Percentiles rank a stretch among this genome's conserved stretches.
Conservation (phyloP, 2,888 invertebrate genomes). For the Eudiplozoon nipponicum region DNA sequence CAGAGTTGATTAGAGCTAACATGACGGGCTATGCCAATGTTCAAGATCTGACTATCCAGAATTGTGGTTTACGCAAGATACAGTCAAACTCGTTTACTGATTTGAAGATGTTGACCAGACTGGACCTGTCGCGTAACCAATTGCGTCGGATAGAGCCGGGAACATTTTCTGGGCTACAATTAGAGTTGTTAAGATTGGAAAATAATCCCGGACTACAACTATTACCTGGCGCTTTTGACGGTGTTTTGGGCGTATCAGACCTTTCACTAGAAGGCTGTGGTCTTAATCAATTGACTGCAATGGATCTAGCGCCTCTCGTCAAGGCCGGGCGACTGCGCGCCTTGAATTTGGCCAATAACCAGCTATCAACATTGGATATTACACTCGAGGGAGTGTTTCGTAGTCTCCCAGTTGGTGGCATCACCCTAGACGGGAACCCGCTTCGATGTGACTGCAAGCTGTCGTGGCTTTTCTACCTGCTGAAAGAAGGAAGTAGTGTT, state of each 20-base stretch:
- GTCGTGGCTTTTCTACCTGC: no score
- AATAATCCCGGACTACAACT: neutral
- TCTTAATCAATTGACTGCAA: neutral
- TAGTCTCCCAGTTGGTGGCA: neutral
- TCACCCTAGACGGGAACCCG: neutral
- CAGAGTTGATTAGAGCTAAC: no score
- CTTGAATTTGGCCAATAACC: neutral
- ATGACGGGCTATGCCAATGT: neutral
- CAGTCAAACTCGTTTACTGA: conserved; percentile 4
- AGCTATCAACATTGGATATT: neutral
- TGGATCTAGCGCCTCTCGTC: neutral
- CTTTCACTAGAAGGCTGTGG: conserved; percentile 2
- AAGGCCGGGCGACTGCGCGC: neutral
- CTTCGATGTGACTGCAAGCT: conserved; percentile 1
- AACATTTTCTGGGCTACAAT: neutral
- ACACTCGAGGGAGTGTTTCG: neutral
- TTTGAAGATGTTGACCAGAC: neutral
- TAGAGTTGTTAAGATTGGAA: conserved; percentile 1
- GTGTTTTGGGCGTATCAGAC: conserved; percentile 1
- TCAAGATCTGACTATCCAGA: conserved; percentile 1
- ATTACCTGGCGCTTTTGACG: neutral
- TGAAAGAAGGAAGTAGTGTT: no score
- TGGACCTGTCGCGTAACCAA: conserved; percentile 1
- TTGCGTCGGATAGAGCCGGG: neutral
- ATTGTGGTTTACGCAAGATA: conserved; percentile 1